These are phyloP conservation scores for Rynchops niger DNA, from an alignment of 2,113 vertebrate genomes.

Conservation along the genomic window DNA sequence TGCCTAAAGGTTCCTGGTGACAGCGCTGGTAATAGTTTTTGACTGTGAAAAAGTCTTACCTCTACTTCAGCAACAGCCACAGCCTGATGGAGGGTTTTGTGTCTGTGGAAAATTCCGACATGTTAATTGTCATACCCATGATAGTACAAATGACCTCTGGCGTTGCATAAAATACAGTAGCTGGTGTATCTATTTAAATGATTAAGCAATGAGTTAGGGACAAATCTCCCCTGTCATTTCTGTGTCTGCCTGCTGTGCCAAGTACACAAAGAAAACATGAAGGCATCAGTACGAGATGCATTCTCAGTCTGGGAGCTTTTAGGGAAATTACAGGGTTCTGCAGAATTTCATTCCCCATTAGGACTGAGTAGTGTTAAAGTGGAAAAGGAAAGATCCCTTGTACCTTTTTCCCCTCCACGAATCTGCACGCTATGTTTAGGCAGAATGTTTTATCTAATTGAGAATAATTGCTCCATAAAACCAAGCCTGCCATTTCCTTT, in stretches of 20 bases:
- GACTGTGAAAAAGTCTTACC: constrained; percentile 8
- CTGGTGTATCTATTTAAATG: constrained; percentile 43
- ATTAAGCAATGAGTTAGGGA: constrained; percentile 52
- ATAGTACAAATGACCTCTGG: constrained; percentile 1
- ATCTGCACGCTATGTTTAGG: constrained; percentile 9
- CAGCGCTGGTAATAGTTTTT: background rate
- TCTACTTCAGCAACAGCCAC: background rate
- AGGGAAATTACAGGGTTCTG: constrained; percentile 73
- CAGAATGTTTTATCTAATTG: constrained; percentile 18
- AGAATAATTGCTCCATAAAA: constrained; percentile 23
- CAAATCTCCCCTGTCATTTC: constrained; percentile 54
- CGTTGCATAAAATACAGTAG: constrained; percentile 16
- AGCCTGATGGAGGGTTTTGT: background rate
- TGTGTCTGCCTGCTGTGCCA: constrained; percentile 36
- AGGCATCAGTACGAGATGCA: constrained; percentile 20
- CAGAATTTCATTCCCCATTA: constrained; percentile 69
- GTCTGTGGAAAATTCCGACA: constrained; percentile 20
- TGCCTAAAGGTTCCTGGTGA: background rate
- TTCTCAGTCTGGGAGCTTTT: constrained; percentile 71
- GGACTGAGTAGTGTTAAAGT: constrained; percentile 55
- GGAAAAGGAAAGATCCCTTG: constrained; percentile 48
- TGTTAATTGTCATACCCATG: constrained; percentile 28
- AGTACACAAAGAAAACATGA: constrained; percentile 31
- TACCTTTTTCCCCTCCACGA: background rate
- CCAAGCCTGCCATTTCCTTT: background rate